Conservation (phyloP, 2,797 vertebrate genomes). For the Hirundo rustica region DNA sequence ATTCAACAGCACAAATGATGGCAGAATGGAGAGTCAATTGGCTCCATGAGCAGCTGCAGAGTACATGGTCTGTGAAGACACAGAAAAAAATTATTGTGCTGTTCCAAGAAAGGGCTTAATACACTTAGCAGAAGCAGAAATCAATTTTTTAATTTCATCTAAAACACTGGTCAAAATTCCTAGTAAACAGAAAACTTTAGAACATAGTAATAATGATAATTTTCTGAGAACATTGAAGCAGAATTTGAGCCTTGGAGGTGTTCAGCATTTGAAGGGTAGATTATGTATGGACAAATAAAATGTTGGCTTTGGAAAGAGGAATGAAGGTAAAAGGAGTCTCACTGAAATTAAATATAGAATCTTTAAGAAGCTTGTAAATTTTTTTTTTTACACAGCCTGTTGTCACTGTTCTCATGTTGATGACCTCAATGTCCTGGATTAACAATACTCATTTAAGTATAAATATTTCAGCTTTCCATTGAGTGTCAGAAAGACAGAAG, state of each 20-base stretch:
- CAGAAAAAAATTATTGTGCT: not conserved
- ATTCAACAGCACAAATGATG: not conserved
- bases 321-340: constrained; percentile 29
- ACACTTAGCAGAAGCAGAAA: not conserved
- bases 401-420: constrained; percentile 11
- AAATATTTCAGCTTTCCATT: constrained; percentile 53
- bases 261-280: not conserved
- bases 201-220: not conserved
- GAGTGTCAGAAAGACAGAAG: constrained; percentile 39
- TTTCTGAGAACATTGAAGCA: not conserved
- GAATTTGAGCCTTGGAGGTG: not conserved
- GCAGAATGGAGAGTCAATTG: not conserved
- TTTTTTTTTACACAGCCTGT: constrained; percentile 25
- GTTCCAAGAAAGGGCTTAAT: not conserved
- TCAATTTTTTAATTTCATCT: not conserved
- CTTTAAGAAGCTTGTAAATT: constrained; percentile 8
- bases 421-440: constrained; percentile 63
- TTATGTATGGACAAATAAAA: not conserved
- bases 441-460: constrained; percentile 32
- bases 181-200: not conserved
- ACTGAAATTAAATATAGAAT: constrained; percentile 43
- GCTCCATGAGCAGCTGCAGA: not conserved
- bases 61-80: not conserved
- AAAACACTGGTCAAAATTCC: not conserved
- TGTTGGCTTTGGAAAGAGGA: not conserved